Percentiles rank a stretch among this genome's conserved stretches.
These are phyloP conservation scores for Orius laevigatus DNA, from an alignment of 1,140 invertebrate genomes.

Conservation along the genomic window DNA sequence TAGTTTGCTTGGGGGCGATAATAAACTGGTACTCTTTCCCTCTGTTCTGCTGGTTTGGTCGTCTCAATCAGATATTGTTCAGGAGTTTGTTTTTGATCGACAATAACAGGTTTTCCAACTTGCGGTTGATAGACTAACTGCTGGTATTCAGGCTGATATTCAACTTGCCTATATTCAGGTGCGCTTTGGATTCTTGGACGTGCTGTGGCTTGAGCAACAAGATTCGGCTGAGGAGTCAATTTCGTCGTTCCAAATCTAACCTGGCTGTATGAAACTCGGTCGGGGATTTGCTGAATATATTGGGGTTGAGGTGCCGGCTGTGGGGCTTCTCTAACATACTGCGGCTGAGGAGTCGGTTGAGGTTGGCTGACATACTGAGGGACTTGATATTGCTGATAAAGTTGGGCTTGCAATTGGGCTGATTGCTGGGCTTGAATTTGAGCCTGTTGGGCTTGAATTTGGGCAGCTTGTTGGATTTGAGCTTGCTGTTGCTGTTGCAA, in stretches of 20 bases:
- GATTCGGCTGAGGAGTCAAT: too few relatives aligned
- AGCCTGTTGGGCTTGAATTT: too few relatives aligned
- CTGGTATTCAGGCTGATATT: neutral
- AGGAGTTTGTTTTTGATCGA: slow-evolving; percentile 3
- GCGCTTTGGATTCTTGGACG: neutral
- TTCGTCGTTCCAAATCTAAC: too few relatives aligned
- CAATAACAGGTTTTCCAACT: neutral
- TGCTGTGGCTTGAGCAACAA: neutral
- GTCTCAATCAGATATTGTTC: slow-evolving; percentile 2
- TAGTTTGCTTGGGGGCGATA: too few relatives aligned
- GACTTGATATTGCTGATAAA: too few relatives aligned
- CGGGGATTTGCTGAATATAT: neutral
- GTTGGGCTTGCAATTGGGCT: too few relatives aligned
- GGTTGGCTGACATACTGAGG: neutral
- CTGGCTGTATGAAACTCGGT: too few relatives aligned
- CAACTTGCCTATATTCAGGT: neutral
- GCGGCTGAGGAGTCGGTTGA: neutral
- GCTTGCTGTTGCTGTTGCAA: too few relatives aligned
- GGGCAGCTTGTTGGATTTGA: too few relatives aligned
- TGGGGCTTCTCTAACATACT: neutral
- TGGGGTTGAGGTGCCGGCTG: neutral
- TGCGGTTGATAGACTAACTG: neutral
- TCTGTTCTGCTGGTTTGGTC: neutral
- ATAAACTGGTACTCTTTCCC: too few relatives aligned
- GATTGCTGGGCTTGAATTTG: too few relatives aligned